Percentiles rank a stretch among this genome's conserved stretches.
phyloP scores from a whole-genome alignment of 2,113 vertebrate species.

The Myotis davidii region DNA sequence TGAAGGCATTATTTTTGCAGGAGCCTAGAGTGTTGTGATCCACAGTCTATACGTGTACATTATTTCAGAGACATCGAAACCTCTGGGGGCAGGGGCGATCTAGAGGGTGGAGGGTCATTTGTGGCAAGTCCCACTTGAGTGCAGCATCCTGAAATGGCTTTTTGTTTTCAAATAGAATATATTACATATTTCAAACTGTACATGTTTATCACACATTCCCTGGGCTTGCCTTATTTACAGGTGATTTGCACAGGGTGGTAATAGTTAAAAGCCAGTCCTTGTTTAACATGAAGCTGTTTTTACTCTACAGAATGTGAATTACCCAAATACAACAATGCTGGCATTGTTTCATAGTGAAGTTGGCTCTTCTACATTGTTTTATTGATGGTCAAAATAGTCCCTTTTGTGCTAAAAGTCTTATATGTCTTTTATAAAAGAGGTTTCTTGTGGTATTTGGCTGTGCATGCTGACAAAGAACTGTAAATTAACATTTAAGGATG shows the following conservation, averaged over 20 bases:
- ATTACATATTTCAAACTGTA: slow-evolving; percentile 73
- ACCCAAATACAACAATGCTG: slow-evolving; percentile 47
- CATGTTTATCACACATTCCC: slow-evolving; percentile 72
- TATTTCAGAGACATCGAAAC: slow-evolving; percentile 39
- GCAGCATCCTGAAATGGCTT: slow-evolving; percentile 62
- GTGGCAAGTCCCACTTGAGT: slow-evolving; percentile 33
- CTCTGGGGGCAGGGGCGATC: background rate
- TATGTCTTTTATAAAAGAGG: slow-evolving; percentile 37
- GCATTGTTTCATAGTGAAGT: background rate
- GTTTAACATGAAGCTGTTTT: slow-evolving; percentile 65
- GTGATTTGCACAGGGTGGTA: slow-evolving; percentile 57
- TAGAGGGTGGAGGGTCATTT: slow-evolving; percentile 34
- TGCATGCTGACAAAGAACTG: slow-evolving; percentile 54
- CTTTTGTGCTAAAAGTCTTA: slow-evolving; percentile 51
- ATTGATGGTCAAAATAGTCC: slow-evolving; percentile 43
- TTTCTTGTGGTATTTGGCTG: slow-evolving; percentile 19
- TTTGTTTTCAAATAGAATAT: slow-evolving; percentile 73
- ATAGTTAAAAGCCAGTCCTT: slow-evolving; percentile 59
- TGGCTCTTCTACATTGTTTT: background rate
- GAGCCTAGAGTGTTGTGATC: slow-evolving; percentile 27
- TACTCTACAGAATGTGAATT: slow-evolving; percentile 44
- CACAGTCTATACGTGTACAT: background rate
- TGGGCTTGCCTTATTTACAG: slow-evolving; percentile 66
- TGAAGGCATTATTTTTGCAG: slow-evolving; percentile 24
- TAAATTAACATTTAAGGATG: slow-evolving; percentile 67